Evolutionary conservation across 1,140 invertebrate species (phyloP), one percentile per base, ranked within the genome.

Genomic region (Andricus grossulariae): DNA sequence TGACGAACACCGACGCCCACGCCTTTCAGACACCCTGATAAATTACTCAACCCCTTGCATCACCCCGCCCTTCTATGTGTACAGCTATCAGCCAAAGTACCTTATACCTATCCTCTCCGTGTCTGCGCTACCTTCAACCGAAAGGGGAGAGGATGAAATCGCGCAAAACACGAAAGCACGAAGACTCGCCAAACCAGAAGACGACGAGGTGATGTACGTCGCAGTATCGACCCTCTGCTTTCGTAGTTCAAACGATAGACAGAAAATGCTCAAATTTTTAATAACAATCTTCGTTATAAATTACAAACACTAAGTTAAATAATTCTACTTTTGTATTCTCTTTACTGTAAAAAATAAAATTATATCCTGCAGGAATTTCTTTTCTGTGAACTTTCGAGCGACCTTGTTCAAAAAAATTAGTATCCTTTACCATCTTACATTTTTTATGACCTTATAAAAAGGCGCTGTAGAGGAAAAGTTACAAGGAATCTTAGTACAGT

Each of bases 1-100:
- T 82, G 80, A 79, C 80, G 75, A 79, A 77, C 75, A 80, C 79
- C 79, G 79, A 77, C 82, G 77, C 82, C 79, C 79, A 81, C 75
- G 72, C 79, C 82, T 81, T 83, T 83, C 82, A 83, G 82, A 83
- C 80, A 78, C 78, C 77, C 78, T 83, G 78, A 81, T 83, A 83
- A 83, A 83, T 83, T 83, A 83, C 82, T 81, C 74, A 81, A 78
- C 73, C 82, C 77, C 78, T 81, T 66, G 72, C 76, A 77, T 79
- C 76, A 73, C 77, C 80, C 78, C 79, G 81, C 81, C 80, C 78
- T 81, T 76, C 74, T 78, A 75, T 80, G 82, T 80, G 76, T 76
- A 73, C 78, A 74, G 80, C 81, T 83, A 81, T 83, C 82, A 78
- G 81, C 79, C 74, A 57, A 77, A 83, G 76, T 80, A 79, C 74